Evolutionary conservation across 1,140 invertebrate genomes (phyloP).

Genomic region (Diachasmimorpha longicaudata): DNA sequence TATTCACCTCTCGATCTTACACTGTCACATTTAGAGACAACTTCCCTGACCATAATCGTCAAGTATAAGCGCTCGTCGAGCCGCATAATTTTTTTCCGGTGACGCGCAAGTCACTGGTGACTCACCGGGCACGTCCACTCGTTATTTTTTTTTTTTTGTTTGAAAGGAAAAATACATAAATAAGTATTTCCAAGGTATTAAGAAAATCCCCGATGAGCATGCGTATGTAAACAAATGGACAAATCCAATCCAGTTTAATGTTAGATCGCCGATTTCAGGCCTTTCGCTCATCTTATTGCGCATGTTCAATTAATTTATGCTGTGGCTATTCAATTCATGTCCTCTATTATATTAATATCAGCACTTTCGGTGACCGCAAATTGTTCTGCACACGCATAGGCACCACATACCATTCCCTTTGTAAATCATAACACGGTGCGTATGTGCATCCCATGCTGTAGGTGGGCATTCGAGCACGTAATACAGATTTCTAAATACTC

Average conservation of each 20-base stretch:
- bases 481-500: constrained; percentile 32
- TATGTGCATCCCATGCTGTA: not conserved
- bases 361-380: not conserved
- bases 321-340: not conserved
- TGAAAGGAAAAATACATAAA: not conserved
- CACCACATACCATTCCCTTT: not conserved
- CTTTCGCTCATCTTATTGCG: too few species aligned
- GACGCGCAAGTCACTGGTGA: not conserved
- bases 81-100: not conserved
- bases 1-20: not conserved
- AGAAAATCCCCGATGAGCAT: not conserved
- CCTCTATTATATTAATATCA: not conserved
- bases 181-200: not conserved
- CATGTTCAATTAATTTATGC: not conserved
- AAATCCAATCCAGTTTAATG: not conserved
- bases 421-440: not conserved
- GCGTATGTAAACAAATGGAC: not conserved
- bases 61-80: not conserved
- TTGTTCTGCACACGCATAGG: not conserved
- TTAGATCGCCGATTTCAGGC: too few species aligned
- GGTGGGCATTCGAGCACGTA: constrained; percentile 21
- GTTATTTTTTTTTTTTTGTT: not conserved
- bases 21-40: not conserved
- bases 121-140: not conserved
- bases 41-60: constrained; percentile 8